phyloP scores from a whole-genome alignment of 2,797 vertebrate genomes.

The Acanthopagrus latus region DNA sequence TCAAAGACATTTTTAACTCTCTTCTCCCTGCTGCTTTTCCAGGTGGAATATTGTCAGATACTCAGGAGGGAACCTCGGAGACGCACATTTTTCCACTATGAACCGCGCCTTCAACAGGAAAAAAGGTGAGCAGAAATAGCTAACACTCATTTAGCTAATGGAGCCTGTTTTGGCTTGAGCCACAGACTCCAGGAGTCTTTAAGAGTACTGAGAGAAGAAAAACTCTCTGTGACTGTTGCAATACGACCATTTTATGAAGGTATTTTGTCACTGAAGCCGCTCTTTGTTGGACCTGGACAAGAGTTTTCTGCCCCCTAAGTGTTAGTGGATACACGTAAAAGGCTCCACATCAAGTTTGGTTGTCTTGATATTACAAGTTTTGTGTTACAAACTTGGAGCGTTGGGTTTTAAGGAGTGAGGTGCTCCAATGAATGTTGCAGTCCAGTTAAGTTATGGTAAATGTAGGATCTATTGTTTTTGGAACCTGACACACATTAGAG shows the following conservation, averaged over 20 bases:
- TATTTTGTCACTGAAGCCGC: not conserved
- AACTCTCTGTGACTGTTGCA: not conserved
- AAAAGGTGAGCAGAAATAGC: conserved; percentile 87
- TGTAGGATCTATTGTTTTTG: not conserved
- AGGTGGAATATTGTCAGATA: conserved; percentile 81
- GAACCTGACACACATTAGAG: not conserved
- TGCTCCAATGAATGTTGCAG: not conserved
- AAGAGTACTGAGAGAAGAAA: not conserved
- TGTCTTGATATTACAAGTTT: too few relatives aligned
- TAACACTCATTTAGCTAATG: not conserved
- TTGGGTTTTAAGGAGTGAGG: not conserved
- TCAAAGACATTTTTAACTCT: conserved; percentile 49
- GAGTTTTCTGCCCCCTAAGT: not conserved
- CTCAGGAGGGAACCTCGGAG: conserved; percentile 62
- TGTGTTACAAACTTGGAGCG: not conserved
- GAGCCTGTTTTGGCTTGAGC: conserved; percentile 11
- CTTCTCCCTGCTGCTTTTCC: conserved; percentile 53
- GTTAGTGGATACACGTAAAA: not conserved
- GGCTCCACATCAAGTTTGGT: not conserved
- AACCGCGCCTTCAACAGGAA: conserved; percentile 95
- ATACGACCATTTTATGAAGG: not conserved
- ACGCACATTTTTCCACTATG: conserved; percentile 87
- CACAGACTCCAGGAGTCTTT: conserved; percentile 1
- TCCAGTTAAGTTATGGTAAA: not conserved
- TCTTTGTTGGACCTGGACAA: not conserved